These are phyloP conservation scores for Alsophila aescularia DNA, from an alignment of 2,888 invertebrate species.

Conservation along the genomic window DNA sequence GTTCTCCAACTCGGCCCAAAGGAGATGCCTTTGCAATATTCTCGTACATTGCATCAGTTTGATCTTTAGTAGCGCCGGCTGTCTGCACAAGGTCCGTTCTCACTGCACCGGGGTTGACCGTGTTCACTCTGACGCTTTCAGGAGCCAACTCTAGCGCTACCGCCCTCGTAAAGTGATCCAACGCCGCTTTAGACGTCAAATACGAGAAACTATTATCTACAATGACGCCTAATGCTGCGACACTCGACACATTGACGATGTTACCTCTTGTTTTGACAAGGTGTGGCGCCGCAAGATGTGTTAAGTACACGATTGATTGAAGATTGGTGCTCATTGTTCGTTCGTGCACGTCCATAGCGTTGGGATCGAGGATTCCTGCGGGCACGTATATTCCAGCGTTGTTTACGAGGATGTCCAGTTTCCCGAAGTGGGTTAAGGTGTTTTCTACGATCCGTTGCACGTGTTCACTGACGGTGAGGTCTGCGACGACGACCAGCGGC, in stretches of 20 bases:
- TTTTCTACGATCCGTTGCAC: slow-evolving; percentile 9
- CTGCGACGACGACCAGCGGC: slow-evolving; percentile 4
- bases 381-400: slow-evolving; percentile 28
- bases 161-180: slow-evolving; percentile 44
- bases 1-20: slow-evolving; percentile 24
- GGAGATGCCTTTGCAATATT: neutral
- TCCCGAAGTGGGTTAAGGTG: slow-evolving; percentile 13
- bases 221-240: slow-evolving; percentile 10
- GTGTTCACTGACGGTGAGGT: slow-evolving; percentile 5
- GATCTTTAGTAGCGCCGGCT: neutral
- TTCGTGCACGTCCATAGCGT: slow-evolving; percentile 28
- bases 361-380: slow-evolving; percentile 9
- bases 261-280: slow-evolving; percentile 71
- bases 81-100: slow-evolving; percentile 11
- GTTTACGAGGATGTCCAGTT: slow-evolving; percentile 35
- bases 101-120: slow-evolving; percentile 41
- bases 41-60: neutral
- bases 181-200: slow-evolving; percentile 41
- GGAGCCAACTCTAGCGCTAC: slow-evolving; percentile 86
- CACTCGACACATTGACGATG: slow-evolving; percentile 87
- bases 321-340: slow-evolving; percentile 31
- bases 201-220: slow-evolving; percentile 23
- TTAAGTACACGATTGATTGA: slow-evolving; percentile 27
- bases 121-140: slow-evolving; percentile 87
- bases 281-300: slow-evolving; percentile 38